These are phyloP conservation scores for Zaprionus tsacasi DNA, from an alignment of 1,140 invertebrate species.

Conservation along the genomic window DNA sequence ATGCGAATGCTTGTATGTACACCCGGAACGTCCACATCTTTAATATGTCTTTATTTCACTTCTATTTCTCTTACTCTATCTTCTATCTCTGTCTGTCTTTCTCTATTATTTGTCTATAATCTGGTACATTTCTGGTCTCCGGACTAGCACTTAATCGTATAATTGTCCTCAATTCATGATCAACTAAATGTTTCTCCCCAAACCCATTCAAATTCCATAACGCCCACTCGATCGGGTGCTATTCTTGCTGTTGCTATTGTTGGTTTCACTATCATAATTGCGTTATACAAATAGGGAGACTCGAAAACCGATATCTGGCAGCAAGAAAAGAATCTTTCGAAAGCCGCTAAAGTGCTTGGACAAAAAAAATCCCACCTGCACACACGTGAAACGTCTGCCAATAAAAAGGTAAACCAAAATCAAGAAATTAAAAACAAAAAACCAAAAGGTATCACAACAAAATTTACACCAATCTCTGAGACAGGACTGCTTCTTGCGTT, in stretches of 20 bases:
- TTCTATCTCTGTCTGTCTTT: slow-evolving; percentile 24
- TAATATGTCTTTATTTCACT: not conserved
- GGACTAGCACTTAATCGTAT: slow-evolving; percentile 27
- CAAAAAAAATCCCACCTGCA: slow-evolving; percentile 84
- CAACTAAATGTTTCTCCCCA: slow-evolving; percentile 53
- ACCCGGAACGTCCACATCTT: slow-evolving; percentile 34
- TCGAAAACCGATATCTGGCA: slow-evolving; percentile 84
- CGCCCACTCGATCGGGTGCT: slow-evolving; percentile 27
- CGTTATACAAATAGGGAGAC: slow-evolving; percentile 81
- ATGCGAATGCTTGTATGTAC: slow-evolving; percentile 48
- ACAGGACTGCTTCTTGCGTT: slow-evolving; percentile 22
- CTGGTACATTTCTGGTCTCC: slow-evolving; percentile 8
- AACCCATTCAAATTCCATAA: slow-evolving; percentile 5
- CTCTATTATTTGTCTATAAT: slow-evolving; percentile 38
- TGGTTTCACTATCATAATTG: slow-evolving; percentile 55
- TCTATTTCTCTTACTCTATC: not conserved
- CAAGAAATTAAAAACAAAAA: slow-evolving; percentile 11
- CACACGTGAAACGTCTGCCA: slow-evolving; percentile 84
- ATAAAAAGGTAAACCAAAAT: slow-evolving; percentile 81
- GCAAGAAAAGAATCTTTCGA: slow-evolving; percentile 85
- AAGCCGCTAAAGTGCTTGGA: slow-evolving; percentile 84
- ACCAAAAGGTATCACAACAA: slow-evolving; percentile 14
- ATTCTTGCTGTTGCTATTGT: slow-evolving; percentile 40
- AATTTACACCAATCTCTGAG: slow-evolving; percentile 31
- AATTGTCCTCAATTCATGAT: slow-evolving; percentile 46